Conservation (phyloP, 1,140 invertebrate genomes). For the Odontomachus brunneus region DNA sequence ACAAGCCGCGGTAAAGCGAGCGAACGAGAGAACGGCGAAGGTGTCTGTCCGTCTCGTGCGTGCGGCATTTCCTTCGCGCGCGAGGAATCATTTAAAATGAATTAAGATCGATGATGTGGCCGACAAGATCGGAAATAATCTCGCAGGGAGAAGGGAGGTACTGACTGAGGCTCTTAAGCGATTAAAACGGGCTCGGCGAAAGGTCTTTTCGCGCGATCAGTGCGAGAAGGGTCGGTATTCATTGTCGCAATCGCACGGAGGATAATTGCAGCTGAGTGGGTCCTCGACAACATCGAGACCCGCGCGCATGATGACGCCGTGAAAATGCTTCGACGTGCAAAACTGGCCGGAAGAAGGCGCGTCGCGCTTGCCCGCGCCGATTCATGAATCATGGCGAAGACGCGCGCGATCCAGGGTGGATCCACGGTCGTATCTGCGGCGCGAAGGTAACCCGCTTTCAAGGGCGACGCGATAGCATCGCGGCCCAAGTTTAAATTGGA, state of each 20-base stretch:
- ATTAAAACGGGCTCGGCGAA: too few species aligned
- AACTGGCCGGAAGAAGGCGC: neutral
- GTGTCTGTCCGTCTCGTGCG: neutral
- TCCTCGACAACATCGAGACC: too few species aligned
- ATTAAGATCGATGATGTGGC: neutral
- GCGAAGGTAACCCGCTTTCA: slow-evolving; percentile 67
- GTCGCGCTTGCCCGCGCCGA: slow-evolving; percentile 6
- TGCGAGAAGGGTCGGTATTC: too few species aligned
- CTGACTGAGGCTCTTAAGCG: neutral
- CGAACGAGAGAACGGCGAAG: neutral
- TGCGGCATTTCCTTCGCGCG: slow-evolving; percentile 20
- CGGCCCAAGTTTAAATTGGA: slow-evolving; percentile 73
- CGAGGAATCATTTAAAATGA: slow-evolving; percentile 29
- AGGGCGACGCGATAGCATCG: slow-evolving; percentile 70
- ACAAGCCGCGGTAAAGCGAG: neutral
- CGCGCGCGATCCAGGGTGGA: slow-evolving; percentile 25
- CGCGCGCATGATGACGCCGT: neutral
- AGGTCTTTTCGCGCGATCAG: too few species aligned
- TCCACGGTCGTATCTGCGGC: slow-evolving; percentile 27
- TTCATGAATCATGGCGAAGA: slow-evolving; percentile 27
- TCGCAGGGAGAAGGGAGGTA: neutral
- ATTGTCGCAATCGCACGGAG: too few species aligned
- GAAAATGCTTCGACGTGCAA: neutral
- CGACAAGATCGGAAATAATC: neutral
- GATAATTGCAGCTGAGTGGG: too few species aligned